Conservation (phyloP, 2,113 vertebrate species). For the Furnarius figulus region DNA sequence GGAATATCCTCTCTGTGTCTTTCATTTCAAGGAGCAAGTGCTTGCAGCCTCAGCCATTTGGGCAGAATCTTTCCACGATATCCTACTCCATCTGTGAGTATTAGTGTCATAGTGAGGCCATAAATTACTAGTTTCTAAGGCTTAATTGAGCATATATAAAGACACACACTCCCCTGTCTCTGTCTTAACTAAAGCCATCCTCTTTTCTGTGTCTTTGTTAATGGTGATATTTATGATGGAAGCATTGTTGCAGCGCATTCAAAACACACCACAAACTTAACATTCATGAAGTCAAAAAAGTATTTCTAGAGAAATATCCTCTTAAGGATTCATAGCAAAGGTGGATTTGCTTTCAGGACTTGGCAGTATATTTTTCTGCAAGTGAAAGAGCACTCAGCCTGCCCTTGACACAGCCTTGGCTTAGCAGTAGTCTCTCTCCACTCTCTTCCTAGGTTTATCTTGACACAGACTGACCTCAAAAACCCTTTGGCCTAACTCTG, state of each 20-base stretch:
- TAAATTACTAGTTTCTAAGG: neutral
- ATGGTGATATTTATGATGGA: neutral
- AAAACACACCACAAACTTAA: conserved; percentile 2
- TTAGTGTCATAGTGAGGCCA: neutral
- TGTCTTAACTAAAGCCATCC: neutral
- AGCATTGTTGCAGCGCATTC: neutral
- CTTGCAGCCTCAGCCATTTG: neutral
- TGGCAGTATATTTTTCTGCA: neutral
- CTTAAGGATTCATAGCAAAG: neutral
- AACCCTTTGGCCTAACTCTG: neutral
- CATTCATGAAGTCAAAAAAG: conserved; percentile 27
- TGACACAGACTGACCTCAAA: neutral
- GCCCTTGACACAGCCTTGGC: neutral
- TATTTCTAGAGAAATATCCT: neutral
- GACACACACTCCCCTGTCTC: neutral
- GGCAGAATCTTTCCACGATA: neutral
- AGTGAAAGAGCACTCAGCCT: neutral
- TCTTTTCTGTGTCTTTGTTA: neutral
- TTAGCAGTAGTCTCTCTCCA: neutral
- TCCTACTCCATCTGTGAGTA: neutral
- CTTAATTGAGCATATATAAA: neutral
- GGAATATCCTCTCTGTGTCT: neutral
- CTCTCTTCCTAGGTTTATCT: neutral
- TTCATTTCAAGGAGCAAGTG: neutral
- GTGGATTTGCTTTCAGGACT: neutral